A percentile compares a stretch with the other conserved stretches of the same genome.
These are phyloP conservation scores for Peribatodes rhomboidaria DNA, from an alignment of 2,888 invertebrate genomes.

Conservation along the genomic window DNA sequence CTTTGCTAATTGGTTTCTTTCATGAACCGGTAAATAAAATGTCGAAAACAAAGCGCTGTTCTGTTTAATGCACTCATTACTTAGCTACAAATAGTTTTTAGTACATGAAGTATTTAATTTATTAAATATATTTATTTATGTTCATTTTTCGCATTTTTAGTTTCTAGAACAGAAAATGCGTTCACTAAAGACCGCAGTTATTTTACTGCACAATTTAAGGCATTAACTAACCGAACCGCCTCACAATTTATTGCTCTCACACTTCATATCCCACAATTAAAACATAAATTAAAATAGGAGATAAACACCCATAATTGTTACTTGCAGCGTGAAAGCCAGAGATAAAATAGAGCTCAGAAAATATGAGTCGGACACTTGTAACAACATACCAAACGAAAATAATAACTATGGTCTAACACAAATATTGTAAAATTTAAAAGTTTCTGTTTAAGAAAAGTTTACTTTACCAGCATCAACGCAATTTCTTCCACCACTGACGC, in stretches of 20 bases:
- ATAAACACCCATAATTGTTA: slow-evolving; percentile 34
- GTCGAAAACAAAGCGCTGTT: slow-evolving; percentile 33
- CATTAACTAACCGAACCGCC: slow-evolving; percentile 55
- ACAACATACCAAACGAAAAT: not conserved
- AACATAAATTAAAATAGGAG: slow-evolving; percentile 57
- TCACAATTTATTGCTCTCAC: slow-evolving; percentile 61
- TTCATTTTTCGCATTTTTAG: too few relatives aligned
- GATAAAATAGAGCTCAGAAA: slow-evolving; percentile 17
- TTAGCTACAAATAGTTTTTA: not conserved
- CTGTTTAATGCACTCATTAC: not conserved
- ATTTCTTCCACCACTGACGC: slow-evolving; percentile 51
- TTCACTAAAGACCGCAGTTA: slow-evolving; percentile 61
- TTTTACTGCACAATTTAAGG: slow-evolving; percentile 61
- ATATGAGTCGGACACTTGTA: not conserved
- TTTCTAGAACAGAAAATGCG: slow-evolving; percentile 50
- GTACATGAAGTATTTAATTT: not conserved
- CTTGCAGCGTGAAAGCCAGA: slow-evolving; percentile 17
- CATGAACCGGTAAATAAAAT: slow-evolving; percentile 37
- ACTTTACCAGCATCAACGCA: slow-evolving; percentile 31
- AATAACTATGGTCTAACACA: not conserved
- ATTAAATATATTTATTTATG: too few relatives aligned
- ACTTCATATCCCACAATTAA: slow-evolving; percentile 65
- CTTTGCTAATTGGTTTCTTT: slow-evolving; percentile 41
- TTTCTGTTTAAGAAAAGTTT: slow-evolving; percentile 31
- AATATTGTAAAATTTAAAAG: too few relatives aligned